These are phyloP conservation scores for Toxotes chatareus DNA, from an alignment of 2,113 vertebrate species.

Conservation along the genomic window DNA sequence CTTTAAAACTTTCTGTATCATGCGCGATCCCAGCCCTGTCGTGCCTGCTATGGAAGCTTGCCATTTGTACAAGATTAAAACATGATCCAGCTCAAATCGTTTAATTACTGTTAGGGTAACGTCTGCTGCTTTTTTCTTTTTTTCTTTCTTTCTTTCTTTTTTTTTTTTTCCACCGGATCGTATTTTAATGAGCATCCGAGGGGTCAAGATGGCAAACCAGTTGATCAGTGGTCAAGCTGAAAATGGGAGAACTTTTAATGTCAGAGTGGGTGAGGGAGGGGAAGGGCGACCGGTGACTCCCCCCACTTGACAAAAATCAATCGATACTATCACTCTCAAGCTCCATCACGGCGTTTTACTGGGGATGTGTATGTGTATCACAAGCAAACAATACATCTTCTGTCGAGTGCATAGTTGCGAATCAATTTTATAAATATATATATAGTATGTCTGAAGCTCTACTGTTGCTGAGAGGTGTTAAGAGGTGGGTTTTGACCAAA, in stretches of 20 bases:
- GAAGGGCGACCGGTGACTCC: conserved; percentile 28
- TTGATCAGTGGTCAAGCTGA: conserved; percentile 47
- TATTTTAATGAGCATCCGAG: conserved; percentile 37
- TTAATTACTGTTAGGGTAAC: conserved; percentile 13
- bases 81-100: background rate
- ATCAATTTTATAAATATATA: conserved; percentile 42
- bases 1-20: conserved; percentile 37
- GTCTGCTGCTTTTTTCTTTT: background rate
- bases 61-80: conserved; percentile 9
- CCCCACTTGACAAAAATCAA: conserved; percentile 58
- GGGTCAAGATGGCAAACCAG: conserved; percentile 21
- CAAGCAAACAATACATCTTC: conserved; percentile 58
- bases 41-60: background rate
- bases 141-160: background rate
- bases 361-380: conserved; percentile 40
- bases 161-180: background rate
- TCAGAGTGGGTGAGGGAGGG: conserved; percentile 35
- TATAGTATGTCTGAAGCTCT: background rate
- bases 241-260: conserved; percentile 57
- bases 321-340: conserved; percentile 61
- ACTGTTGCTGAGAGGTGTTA: conserved; percentile 15
- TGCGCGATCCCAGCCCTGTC: background rate
- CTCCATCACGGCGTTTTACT: conserved; percentile 50
- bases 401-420: conserved; percentile 32
- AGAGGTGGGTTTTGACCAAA: conserved; percentile 13